Conservation (phyloP, 2,113 vertebrate species). For the Platichthys stellatus region DNA sequence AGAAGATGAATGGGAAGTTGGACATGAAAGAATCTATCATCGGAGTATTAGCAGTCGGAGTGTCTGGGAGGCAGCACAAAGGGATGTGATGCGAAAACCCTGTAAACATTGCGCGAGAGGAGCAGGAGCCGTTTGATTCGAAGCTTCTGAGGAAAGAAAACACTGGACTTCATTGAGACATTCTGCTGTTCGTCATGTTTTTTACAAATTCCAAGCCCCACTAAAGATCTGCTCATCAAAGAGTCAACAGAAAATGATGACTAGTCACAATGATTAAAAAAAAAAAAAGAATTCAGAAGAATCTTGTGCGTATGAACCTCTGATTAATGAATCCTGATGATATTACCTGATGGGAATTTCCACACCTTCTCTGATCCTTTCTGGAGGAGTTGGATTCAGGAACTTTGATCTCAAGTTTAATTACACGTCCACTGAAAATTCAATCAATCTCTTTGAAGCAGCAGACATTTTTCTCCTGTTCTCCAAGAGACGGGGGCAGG, state of each 20-base stretch:
- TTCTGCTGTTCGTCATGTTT: background rate
- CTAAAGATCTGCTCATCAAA: slow-evolving; percentile 10
- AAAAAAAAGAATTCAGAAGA: slow-evolving; percentile 13
- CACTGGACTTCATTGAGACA: slow-evolving; percentile 8
- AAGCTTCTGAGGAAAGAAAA: background rate
- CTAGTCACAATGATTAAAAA: slow-evolving; percentile 1
- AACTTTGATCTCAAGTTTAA: slow-evolving; percentile 40
- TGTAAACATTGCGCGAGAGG: background rate
- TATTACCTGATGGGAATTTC: slow-evolving; percentile 19
- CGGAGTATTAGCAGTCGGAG: slow-evolving; percentile 31
- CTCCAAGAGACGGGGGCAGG: slow-evolving; percentile 23
- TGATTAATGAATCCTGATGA: background rate
- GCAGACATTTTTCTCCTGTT: slow-evolving; percentile 26
- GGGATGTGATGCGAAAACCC: background rate
- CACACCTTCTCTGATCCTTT: slow-evolving; percentile 23
- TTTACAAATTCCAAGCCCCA: slow-evolving; percentile 7
- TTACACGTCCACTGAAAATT: slow-evolving; percentile 29
- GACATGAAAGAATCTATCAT: slow-evolving; percentile 68
- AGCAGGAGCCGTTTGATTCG: slow-evolving; percentile 5
- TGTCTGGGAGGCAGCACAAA: slow-evolving; percentile 47
- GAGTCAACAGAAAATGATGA: slow-evolving; percentile 1
- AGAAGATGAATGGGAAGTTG: slow-evolving; percentile 36
- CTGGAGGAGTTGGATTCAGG: slow-evolving; percentile 27
- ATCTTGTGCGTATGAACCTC: slow-evolving; percentile 10
- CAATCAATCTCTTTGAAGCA: slow-evolving; percentile 36